phyloP scores from a whole-genome alignment of 2,797 vertebrate genomes.

The Pygocentrus nattereri region DNA sequence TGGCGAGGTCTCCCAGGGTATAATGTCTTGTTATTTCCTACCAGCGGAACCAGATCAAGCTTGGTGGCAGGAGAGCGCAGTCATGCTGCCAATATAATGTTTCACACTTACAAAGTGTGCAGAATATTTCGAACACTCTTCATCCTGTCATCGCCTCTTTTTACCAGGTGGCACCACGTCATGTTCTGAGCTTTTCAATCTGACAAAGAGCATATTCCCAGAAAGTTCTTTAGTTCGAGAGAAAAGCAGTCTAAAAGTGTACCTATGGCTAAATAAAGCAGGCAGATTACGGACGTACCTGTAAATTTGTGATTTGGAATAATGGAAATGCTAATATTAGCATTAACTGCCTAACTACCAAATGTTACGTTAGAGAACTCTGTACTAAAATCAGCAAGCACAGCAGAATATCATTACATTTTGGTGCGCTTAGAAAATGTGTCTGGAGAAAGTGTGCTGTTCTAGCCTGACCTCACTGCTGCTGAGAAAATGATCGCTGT shows the following conservation, averaged over 20 bases:
- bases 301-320: not conserved
- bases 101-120: conserved; percentile 1
- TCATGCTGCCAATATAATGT: conserved; percentile 58
- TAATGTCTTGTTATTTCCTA: conserved; percentile 77
- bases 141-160: conserved; percentile 10
- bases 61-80: conserved; percentile 66
- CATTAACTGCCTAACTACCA: too few species aligned
- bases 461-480: too few species aligned
- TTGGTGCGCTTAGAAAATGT: too few species aligned
- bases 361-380: too few species aligned
- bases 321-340: too few species aligned
- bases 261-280: not conserved
- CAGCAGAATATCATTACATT: too few species aligned
- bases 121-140: conserved; percentile 27
- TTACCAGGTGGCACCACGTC: not conserved
- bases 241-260: not conserved
- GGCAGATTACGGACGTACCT: not conserved
- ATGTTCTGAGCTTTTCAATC: conserved; percentile 14
- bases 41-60: conserved; percentile 67
- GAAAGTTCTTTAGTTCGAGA: not conserved
- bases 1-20: conserved; percentile 70
- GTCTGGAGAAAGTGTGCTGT: too few species aligned
- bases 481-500: too few species aligned
- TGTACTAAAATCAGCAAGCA: too few species aligned
- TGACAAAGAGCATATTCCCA: not conserved